These are phyloP conservation scores for Melanogrammus aeglefinus DNA, from an alignment of 2,797 vertebrate species.

Conservation along the genomic window DNA sequence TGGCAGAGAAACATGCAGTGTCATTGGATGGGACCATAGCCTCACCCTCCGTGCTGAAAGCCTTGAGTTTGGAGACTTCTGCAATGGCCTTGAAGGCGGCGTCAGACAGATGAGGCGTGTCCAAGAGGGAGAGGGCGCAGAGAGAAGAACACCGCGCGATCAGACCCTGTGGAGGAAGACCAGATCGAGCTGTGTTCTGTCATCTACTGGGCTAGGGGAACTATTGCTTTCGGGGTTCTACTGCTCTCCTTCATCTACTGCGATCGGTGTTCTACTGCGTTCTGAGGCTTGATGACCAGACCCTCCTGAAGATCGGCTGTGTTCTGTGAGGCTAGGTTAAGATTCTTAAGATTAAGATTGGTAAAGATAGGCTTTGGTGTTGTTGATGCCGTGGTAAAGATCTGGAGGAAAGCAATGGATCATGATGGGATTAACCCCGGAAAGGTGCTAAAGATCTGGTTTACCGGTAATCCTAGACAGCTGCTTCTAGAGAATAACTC, in stretches of 20 bases:
- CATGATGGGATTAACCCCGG: neutral
- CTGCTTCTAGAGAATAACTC: no score
- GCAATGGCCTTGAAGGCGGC: conserved; percentile 70
- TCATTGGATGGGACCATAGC: neutral
- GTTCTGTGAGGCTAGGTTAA: neutral
- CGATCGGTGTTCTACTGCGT: neutral
- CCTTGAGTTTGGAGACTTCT: conserved; percentile 64
- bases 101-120: conserved; percentile 76
- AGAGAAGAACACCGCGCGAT: conserved; percentile 71
- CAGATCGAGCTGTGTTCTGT: neutral
- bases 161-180: conserved; percentile 64
- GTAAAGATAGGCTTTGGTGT: neutral
- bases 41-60: conserved; percentile 73
- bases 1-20: neutral
- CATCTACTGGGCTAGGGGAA: neutral
- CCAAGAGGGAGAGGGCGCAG: conserved; percentile 70
- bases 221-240: no score
- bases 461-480: neutral
- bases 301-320: neutral
- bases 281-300: neutral
- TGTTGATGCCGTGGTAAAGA: neutral
- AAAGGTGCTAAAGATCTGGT: neutral
- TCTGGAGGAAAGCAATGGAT: neutral
- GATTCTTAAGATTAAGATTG: neutral
- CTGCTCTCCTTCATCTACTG: no score